phyloP scores from a whole-genome alignment of 2,113 vertebrate species.

The Piaya cayana region DNA sequence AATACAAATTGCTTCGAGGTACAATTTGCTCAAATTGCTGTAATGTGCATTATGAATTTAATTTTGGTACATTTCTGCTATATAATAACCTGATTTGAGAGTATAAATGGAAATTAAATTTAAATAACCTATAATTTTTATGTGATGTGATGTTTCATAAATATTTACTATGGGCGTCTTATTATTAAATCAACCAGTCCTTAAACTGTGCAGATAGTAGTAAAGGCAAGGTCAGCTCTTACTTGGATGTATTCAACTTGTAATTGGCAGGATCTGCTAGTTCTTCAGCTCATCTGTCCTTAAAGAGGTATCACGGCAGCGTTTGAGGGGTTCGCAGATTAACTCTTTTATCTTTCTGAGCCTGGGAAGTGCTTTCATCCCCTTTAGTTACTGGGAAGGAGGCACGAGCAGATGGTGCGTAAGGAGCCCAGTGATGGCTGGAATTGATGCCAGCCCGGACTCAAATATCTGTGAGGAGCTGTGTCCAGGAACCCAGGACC shows the following conservation, averaged over 20 bases:
- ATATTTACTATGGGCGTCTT: constrained; percentile 39
- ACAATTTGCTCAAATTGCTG: constrained; percentile 66
- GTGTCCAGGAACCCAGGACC: accelerated
- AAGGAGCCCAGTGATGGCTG: accelerated
- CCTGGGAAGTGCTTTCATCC: background rate
- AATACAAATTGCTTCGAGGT: constrained; percentile 66
- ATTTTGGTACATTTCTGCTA: constrained; percentile 60
- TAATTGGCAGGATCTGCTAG: background rate
- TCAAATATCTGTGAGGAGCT: accelerated
- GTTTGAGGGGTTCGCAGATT: background rate
- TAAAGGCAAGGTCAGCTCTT: background rate
- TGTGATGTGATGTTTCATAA: constrained; percentile 49
- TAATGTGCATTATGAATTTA: constrained; percentile 72
- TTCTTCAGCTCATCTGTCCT: background rate
- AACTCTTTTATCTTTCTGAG: background rate
- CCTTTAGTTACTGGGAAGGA: background rate
- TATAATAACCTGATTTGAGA: constrained; percentile 69
- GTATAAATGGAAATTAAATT: constrained; percentile 67
- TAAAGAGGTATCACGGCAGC: background rate
- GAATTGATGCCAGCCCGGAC: background rate
- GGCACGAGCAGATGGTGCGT: background rate
- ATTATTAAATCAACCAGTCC: constrained; percentile 11
- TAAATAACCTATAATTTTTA: constrained; percentile 60
- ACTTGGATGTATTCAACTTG: background rate
- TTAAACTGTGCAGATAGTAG: background rate